A percentile compares a stretch with the other conserved stretches of the same genome.
These are phyloP conservation scores for Ophion ventricosus DNA, from an alignment of 2,888 invertebrate species.

Conservation along the genomic window DNA sequence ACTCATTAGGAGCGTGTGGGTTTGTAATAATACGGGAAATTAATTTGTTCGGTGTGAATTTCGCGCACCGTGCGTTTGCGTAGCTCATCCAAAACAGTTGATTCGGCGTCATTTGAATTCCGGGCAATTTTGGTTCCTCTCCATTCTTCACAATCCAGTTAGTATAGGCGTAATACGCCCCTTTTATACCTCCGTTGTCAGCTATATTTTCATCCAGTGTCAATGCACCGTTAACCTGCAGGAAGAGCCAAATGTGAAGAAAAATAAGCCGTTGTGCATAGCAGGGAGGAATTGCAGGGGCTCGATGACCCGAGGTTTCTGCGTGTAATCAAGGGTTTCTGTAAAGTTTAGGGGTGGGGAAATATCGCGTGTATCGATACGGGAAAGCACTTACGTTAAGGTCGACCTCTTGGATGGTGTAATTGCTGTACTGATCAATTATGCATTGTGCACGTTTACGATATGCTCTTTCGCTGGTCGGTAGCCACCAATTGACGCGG, in stretches of 20 bases:
- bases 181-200: constrained; percentile 96
- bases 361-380: not conserved
- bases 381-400: constrained; percentile 86
- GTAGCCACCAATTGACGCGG: constrained; percentile 96
- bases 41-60: constrained; percentile 87
- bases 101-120: constrained; percentile 88
- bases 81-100: constrained; percentile 88
- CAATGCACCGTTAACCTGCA: constrained; percentile 94
- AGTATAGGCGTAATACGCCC: constrained; percentile 93
- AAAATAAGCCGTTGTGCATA: not conserved
- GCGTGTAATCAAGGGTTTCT: too few species aligned
- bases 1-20: constrained; percentile 88
- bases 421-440: constrained; percentile 96
- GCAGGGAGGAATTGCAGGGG: too few species aligned
- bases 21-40: constrained; percentile 93
- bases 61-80: constrained; percentile 87
- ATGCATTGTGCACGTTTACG: constrained; percentile 94
- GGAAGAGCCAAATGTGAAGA: not conserved
- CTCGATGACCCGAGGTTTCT: too few species aligned
- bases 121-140: constrained; percentile 88
- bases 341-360: not conserved
- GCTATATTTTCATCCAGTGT: constrained; percentile 98
- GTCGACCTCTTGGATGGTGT: constrained; percentile 90
- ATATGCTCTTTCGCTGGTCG: constrained; percentile 92
- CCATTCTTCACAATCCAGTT: constrained; percentile 89